Percentiles rank a stretch among this genome's conserved stretches.
Evolutionary conservation across 2,113 vertebrate species (phyloP).

Genomic region (Hiodon tergisus): DNA sequence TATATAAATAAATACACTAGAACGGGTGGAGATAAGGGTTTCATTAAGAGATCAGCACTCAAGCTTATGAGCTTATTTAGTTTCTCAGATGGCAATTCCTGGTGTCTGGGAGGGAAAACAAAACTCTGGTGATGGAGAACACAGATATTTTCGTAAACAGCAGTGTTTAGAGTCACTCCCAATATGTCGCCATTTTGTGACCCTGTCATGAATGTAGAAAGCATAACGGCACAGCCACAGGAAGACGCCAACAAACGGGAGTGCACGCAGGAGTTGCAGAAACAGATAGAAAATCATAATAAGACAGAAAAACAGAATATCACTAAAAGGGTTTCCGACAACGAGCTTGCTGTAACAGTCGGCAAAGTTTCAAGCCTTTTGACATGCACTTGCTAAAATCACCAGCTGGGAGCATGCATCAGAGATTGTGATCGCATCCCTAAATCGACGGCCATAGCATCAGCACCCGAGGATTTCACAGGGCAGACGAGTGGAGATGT

Average conservation of each 20-base stretch:
- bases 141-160: constrained; percentile 21
- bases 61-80: neutral
- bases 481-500: neutral
- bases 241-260: neutral
- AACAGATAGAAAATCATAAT: too few species aligned
- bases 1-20: neutral
- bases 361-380: too few species aligned
- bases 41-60: constrained; percentile 5
- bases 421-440: neutral
- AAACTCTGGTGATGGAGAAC: neutral
- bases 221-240: neutral
- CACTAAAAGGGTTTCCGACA: too few species aligned
- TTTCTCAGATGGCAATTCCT: constrained; percentile 21
- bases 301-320: too few species aligned
- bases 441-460: neutral
- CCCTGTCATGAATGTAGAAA: neutral
- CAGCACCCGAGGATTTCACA: neutral
- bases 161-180: neutral
- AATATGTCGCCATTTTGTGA: neutral
- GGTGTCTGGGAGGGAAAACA: constrained; percentile 13
- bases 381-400: neutral
- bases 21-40: neutral
- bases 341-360: too few species aligned
- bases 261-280: neutral
- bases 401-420: neutral